Conservation (phyloP, 1,140 invertebrate genomes). For the Sminthurinus signatus region DNA sequence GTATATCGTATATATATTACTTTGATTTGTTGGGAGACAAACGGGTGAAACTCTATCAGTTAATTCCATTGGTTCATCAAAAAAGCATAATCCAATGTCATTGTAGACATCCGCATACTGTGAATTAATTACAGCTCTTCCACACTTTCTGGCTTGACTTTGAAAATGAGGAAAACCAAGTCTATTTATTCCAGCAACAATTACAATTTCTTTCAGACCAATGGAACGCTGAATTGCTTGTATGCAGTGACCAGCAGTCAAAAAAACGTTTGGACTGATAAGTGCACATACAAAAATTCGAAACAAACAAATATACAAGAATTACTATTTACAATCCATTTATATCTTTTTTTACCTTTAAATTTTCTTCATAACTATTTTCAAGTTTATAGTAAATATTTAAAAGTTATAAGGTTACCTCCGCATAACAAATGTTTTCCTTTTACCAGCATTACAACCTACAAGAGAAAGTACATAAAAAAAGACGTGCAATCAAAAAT, state of each 20-base stretch:
- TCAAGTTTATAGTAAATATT: too few relatives aligned
- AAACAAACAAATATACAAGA: too few relatives aligned
- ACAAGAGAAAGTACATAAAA: background rate
- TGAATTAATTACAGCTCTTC: background rate
- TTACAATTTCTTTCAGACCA: too few relatives aligned
- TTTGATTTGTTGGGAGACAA: background rate
- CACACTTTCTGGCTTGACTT: background rate
- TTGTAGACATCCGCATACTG: background rate
- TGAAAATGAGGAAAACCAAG: background rate
- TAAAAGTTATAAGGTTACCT: too few relatives aligned
- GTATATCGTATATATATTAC: background rate
- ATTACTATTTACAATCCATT: too few relatives aligned
- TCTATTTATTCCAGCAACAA: background rate
- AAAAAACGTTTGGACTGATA: background rate
- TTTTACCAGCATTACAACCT: background rate
- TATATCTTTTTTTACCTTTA: too few relatives aligned
- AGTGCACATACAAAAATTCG: too few relatives aligned
- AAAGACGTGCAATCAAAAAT: background rate
- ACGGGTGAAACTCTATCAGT: background rate
- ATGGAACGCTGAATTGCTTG: background rate
- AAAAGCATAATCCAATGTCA: background rate
- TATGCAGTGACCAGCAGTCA: slow-evolving; percentile 5
- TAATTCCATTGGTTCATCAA: background rate
- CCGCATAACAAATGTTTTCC: slow-evolving; percentile 2
- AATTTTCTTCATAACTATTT: too few relatives aligned